Evolutionary conservation across 2,797 vertebrate genomes (phyloP).

Genomic region (Enteromius viviparus): DNA sequence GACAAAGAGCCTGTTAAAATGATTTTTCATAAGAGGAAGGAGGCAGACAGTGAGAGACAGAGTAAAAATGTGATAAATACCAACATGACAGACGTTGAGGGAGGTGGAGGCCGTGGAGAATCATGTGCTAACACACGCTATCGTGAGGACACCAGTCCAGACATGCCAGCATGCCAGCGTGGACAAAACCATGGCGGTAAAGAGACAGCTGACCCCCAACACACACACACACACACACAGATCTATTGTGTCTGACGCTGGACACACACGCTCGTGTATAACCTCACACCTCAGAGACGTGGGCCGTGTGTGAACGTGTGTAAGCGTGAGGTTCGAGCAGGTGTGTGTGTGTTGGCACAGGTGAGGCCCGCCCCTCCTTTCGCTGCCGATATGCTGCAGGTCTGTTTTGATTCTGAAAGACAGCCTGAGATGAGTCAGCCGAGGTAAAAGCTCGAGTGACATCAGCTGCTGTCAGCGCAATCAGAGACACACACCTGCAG

Average conservation of each 20-base stretch:
- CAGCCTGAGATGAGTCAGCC: constrained; percentile 43
- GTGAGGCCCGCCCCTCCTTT: constrained; percentile 51
- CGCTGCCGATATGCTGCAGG: constrained; percentile 43
- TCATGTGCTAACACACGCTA: constrained; percentile 48
- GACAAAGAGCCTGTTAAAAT: neutral
- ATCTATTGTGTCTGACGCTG: constrained; percentile 13
- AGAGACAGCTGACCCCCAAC: constrained; percentile 43
- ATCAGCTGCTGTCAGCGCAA: neutral
- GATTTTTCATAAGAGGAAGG: neutral
- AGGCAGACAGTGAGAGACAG: constrained; percentile 25
- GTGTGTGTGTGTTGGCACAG: constrained; percentile 45
- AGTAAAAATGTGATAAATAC: constrained; percentile 50
- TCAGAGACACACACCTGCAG: constrained; percentile 13
- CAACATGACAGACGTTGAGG: constrained; percentile 47
- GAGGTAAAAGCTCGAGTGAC: constrained; percentile 26
- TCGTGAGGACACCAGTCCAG: constrained; percentile 53
- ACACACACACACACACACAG: constrained; percentile 63
- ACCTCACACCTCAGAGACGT: constrained; percentile 31
- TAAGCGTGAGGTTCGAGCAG: constrained; percentile 20
- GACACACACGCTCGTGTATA: neutral
- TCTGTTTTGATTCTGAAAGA: constrained; percentile 50
- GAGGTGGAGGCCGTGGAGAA: constrained; percentile 51
- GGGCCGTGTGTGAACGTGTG: constrained; percentile 38
- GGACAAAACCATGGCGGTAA: constrained; percentile 47
- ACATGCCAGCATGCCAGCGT: constrained; percentile 51